Evolutionary conservation across 2,888 invertebrate genomes (phyloP).

Genomic region (Hyppa rectilinea): DNA sequence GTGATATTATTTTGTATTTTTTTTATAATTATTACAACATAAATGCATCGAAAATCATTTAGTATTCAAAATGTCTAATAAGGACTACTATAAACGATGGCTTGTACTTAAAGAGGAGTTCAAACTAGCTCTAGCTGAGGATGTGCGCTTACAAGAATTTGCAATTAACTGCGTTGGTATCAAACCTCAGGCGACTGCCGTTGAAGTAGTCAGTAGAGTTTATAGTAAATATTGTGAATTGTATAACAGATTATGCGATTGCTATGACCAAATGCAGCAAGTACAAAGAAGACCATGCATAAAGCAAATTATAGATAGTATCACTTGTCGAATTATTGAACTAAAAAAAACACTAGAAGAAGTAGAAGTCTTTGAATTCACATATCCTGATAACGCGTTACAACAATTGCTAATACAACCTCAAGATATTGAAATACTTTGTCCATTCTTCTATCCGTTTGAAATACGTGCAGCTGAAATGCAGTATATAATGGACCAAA

Average conservation of each 20-base stretch:
- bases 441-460: conserved; percentile 91
- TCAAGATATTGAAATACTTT: conserved; percentile 91
- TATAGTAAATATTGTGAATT: conserved; percentile 89
- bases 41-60: conserved; percentile 23
- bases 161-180: conserved; percentile 77
- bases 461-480: conserved; percentile 88
- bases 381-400: conserved; percentile 93
- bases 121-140: conserved; percentile 74
- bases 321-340: conserved; percentile 91
- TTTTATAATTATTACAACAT: background rate
- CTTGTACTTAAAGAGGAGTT: conserved; percentile 80
- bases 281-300: conserved; percentile 91
- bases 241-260: conserved; percentile 90
- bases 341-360: conserved; percentile 90
- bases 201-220: conserved; percentile 87
- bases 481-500: conserved; percentile 86
- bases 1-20: background rate
- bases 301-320: conserved; percentile 90
- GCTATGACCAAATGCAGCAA: conserved; percentile 92
- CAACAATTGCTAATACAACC: conserved; percentile 93
- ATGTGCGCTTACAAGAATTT: conserved; percentile 79
- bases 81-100: conserved; percentile 83
- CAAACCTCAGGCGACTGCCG: conserved; percentile 87
- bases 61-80: conserved; percentile 76
- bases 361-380: conserved; percentile 91